Conservation (phyloP, 2,888 invertebrate species). For the Lymantria dispar region DNA sequence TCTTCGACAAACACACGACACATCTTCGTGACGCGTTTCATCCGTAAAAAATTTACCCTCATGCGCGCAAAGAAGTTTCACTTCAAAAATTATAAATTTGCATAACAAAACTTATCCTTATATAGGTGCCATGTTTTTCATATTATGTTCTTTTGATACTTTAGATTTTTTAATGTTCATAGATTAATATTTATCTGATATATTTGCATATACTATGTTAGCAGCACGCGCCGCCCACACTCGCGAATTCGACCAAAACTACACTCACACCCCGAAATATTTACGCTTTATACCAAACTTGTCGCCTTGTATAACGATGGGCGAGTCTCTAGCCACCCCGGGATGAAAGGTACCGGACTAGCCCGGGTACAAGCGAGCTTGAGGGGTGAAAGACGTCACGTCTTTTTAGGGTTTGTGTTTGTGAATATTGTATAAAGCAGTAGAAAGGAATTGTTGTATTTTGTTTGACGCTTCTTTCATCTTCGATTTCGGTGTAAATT, state of each 20-base stretch:
- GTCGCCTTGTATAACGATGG: conserved; percentile 43
- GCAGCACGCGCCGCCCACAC: conserved; percentile 56
- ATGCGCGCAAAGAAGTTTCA: no score
- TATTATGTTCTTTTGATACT: no score
- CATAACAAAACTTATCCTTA: no score
- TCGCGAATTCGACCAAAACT: conserved; percentile 70
- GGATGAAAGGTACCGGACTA: conserved; percentile 23
- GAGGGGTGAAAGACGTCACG: conserved; percentile 1
- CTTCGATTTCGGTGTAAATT: background rate
- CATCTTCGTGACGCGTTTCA: no score
- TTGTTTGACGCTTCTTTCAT: background rate
- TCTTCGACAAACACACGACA: no score
- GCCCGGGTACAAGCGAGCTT: conserved; percentile 7
- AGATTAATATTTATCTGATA: conserved; percentile 3
- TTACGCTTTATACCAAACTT: conserved; percentile 65
- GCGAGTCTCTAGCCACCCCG: conserved; percentile 10
- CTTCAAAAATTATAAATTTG: no score
- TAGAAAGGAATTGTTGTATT: background rate
- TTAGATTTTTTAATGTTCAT: no score
- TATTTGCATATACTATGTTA: conserved; percentile 39
- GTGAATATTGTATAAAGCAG: background rate
- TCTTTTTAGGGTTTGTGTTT: conserved; percentile 1
- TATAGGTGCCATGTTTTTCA: no score
- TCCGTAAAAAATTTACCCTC: no score
- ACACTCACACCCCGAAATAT: conserved; percentile 69